phyloP scores from a whole-genome alignment of 2,797 vertebrate species.

The Cichlasoma orientale region DNA sequence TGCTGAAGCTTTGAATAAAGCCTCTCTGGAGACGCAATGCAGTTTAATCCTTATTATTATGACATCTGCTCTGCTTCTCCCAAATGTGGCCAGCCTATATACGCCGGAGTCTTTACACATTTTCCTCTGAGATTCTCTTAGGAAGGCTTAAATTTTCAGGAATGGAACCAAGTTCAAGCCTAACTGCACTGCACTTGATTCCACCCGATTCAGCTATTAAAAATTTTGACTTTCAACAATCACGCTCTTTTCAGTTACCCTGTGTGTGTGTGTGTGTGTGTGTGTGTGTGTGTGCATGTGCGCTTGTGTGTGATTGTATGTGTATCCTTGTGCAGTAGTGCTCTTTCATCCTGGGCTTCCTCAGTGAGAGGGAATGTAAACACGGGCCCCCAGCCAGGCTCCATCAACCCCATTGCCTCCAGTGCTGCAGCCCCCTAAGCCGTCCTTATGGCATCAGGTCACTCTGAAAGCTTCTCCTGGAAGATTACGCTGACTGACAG shows the following conservation, averaged over 20 bases:
- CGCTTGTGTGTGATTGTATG: too few relatives aligned
- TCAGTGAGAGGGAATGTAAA: slow-evolving; percentile 94
- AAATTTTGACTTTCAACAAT: neutral
- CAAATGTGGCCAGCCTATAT: slow-evolving; percentile 42
- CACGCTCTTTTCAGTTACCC: slow-evolving; percentile 17
- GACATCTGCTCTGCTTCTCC: slow-evolving; percentile 60
- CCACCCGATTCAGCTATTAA: slow-evolving; percentile 4
- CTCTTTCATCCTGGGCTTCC: slow-evolving; percentile 91
- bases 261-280: slow-evolving; percentile 38
- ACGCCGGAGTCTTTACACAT: slow-evolving; percentile 18
- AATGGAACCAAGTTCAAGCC: slow-evolving; percentile 50
- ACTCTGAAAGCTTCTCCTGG: neutral
- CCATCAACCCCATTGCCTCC: slow-evolving; percentile 59
- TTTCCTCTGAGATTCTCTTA: slow-evolving; percentile 43
- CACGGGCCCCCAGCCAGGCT: slow-evolving; percentile 86
- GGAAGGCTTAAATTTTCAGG: slow-evolving; percentile 62
- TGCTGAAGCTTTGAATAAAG: slow-evolving; percentile 62
- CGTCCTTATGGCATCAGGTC: slow-evolving; percentile 56
- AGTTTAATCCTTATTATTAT: slow-evolving; percentile 61
- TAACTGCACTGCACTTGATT: neutral
- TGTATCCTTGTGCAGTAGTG: slow-evolving; percentile 51
- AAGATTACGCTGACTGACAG: slow-evolving; percentile 5
- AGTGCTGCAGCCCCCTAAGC: slow-evolving; percentile 31
- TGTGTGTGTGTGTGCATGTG: slow-evolving; percentile 57
- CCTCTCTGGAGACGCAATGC: slow-evolving; percentile 70